Conservation (phyloP, 2,797 vertebrate species). For the Coregonus ussuriensis region DNA sequence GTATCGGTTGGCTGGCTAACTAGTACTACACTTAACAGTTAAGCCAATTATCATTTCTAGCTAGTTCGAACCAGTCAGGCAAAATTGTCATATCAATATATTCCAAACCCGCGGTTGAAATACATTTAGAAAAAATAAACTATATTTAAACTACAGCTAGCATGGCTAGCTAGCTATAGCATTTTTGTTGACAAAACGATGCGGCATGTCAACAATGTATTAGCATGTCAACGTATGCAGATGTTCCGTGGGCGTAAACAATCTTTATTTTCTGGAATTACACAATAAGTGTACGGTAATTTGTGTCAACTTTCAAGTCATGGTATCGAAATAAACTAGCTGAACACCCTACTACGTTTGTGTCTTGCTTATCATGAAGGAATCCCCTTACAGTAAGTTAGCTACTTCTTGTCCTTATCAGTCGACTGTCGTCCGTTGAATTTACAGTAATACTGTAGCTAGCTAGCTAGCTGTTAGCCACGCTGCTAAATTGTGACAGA, state of each 20-base stretch:
- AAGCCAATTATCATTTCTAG: constrained; percentile 69
- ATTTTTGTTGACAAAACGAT: constrained; percentile 20
- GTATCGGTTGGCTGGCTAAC: constrained; percentile 10
- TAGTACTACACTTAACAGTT: constrained; percentile 35
- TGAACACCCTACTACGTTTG: background rate
- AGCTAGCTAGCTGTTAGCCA: constrained; percentile 36
- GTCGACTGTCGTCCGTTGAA: background rate
- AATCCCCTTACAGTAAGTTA: background rate
- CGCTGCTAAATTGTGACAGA: constrained; percentile 50
- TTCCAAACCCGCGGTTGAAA: background rate
- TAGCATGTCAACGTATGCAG: background rate
- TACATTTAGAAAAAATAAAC: background rate
- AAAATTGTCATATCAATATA: constrained; percentile 19
- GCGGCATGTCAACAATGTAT: constrained; percentile 24
- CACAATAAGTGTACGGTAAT: background rate
- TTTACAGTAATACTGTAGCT: constrained; percentile 17
- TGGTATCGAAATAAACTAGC: background rate
- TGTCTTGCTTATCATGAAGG: background rate
- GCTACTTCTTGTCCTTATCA: background rate
- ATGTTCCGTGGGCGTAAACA: constrained; percentile 20
- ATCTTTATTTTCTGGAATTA: constrained; percentile 12
- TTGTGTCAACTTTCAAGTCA: background rate
- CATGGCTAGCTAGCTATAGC: too few species aligned
- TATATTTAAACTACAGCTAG: background rate
- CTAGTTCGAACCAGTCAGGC: constrained; percentile 64